Conservation (phyloP, 2,888 invertebrate genomes). For the Machimus atricapillus region DNA sequence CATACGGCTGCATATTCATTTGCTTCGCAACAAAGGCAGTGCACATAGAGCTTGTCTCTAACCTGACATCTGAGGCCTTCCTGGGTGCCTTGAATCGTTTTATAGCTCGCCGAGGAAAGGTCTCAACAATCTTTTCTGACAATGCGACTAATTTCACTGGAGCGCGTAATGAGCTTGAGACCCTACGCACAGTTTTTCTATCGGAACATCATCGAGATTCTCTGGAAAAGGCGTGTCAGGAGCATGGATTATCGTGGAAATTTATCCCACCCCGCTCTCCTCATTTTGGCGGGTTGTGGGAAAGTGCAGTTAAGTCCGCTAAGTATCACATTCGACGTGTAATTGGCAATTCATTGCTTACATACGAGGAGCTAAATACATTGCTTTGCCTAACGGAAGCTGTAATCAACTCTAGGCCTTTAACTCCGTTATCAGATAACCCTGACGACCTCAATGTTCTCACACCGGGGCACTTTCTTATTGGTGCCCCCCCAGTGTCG, state of each 20-base stretch:
- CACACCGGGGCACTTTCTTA: neutral
- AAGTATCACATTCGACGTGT: neutral
- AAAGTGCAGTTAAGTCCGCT: neutral
- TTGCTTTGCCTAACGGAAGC: neutral
- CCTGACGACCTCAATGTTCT: neutral
- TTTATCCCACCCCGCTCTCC: neutral
- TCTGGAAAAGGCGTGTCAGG: neutral
- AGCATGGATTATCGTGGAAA: neutral
- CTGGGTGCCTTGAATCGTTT: no score
- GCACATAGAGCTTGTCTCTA: no score
- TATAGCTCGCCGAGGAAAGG: no score
- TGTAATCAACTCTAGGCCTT: neutral
- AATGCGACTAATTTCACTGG: no score
- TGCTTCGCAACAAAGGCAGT: no score
- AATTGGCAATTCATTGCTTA: neutral
- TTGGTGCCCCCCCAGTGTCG: neutral
- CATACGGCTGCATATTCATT: no score
- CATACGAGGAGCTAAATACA: neutral
- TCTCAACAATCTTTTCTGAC: no score
- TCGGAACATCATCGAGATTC: neutral
- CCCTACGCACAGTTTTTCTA: neutral
- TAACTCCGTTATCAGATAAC: neutral
- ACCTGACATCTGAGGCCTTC: no score
- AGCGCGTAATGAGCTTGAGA: neutral
- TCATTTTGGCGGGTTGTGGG: neutral